These are phyloP conservation scores for Nycteola revayana DNA, from an alignment of 2,888 invertebrate genomes.

Conservation along the genomic window DNA sequence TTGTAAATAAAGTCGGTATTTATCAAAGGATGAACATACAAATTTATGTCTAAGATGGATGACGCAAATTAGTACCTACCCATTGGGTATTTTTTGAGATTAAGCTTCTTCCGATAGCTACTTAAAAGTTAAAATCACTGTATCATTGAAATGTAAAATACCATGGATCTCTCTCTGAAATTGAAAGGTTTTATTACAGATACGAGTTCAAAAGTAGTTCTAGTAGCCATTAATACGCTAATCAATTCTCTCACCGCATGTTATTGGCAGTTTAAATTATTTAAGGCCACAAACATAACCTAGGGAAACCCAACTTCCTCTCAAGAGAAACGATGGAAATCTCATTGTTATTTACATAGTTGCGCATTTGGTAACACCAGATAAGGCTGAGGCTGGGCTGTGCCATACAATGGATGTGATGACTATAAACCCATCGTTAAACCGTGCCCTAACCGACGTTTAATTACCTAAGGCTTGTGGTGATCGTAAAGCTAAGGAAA, in stretches of 20 bases:
- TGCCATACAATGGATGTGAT: slow-evolving; percentile 57
- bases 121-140: no score
- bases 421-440: slow-evolving; percentile 57
- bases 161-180: no score
- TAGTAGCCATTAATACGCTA: no score
- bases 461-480: slow-evolving; percentile 66
- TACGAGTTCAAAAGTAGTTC: no score
- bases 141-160: no score
- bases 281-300: slow-evolving; percentile 1
- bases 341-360: slow-evolving; percentile 47
- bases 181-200: no score
- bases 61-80: no score
- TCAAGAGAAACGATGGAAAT: slow-evolving; percentile 13
- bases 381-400: slow-evolving; percentile 13
- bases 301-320: not conserved
- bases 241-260: slow-evolving; percentile 2
- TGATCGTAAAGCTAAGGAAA: slow-evolving; percentile 63
- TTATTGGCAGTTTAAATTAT: slow-evolving; percentile 1
- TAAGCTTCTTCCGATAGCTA: no score
- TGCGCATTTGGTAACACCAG: slow-evolving; percentile 44
- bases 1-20: no score
- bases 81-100: no score
- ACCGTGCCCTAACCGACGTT: slow-evolving; percentile 61
- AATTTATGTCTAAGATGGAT: no score
- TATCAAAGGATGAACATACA: no score